Conservation (phyloP, 2,113 vertebrate species). For the Sakesphorus luctuosus region DNA sequence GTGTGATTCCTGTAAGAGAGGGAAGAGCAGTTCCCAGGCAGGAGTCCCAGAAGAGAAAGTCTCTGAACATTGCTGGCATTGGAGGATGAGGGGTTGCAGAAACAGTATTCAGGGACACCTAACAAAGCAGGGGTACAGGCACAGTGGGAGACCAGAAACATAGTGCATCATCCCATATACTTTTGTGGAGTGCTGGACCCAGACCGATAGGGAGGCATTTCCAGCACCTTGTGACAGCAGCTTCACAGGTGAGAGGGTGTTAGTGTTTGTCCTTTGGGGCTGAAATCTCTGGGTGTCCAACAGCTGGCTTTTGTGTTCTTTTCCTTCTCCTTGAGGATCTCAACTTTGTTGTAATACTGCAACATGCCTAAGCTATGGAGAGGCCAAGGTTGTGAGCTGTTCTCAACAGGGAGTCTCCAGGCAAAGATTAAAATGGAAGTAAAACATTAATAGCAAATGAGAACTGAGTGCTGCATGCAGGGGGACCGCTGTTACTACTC, state of each 20-base stretch:
- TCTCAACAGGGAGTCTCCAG: neutral
- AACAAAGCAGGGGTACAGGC: neutral
- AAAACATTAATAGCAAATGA: neutral
- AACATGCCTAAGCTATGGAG: rapidly evolving
- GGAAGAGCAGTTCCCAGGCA: neutral
- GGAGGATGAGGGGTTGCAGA: neutral
- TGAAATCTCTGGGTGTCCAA: neutral
- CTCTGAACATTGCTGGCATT: neutral
- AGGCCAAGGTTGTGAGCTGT: neutral
- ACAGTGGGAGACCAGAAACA: neutral
- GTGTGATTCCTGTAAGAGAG: rapidly evolving
- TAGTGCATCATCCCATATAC: rapidly evolving
- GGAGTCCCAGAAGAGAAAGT: neutral
- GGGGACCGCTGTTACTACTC: neutral
- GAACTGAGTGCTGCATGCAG: neutral
- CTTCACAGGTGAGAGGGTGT: neutral
- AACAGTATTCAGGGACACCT: neutral
- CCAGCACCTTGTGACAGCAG: neutral
- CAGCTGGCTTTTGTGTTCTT: neutral
- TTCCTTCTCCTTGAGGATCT: neutral
- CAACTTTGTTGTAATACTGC: neutral
- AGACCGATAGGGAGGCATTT: neutral
- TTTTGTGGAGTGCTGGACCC: neutral
- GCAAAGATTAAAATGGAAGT: neutral
- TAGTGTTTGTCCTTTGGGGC: neutral